Evolutionary conservation across 2,797 vertebrate genomes (phyloP).

Genomic region (Acanthurus lineatus): DNA sequence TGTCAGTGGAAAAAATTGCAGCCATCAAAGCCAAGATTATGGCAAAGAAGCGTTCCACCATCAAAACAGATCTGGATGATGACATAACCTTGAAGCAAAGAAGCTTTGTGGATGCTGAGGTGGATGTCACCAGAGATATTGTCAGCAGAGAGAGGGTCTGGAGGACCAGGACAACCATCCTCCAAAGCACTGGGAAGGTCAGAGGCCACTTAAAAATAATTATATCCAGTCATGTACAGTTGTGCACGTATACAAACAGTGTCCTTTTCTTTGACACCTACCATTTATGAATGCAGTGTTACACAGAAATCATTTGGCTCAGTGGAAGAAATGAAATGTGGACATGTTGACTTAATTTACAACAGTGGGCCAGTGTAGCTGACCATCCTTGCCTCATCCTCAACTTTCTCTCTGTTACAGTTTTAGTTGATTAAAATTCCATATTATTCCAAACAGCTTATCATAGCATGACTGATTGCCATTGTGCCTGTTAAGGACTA

Average conservation of each 20-base stretch:
- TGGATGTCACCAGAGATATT: constrained; percentile 97
- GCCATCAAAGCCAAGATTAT: constrained; percentile 99
- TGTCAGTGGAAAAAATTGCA: constrained; percentile 99
- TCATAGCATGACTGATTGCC: no score
- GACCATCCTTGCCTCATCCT: no score
- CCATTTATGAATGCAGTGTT: neutral
- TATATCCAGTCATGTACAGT: neutral
- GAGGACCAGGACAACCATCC: constrained; percentile 98
- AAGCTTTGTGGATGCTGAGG: constrained; percentile 98
- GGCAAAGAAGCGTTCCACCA: constrained; percentile 99
- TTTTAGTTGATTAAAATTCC: no score
- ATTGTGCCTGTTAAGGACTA: no score
- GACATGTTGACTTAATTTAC: no score
- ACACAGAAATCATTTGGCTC: neutral
- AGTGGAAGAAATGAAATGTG: no score
- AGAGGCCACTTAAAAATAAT: constrained; percentile 16
- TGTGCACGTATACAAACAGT: neutral
- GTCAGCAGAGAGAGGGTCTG: constrained; percentile 98
- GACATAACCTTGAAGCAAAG: constrained; percentile 97
- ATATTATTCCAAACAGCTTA: no score
- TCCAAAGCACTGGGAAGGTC: constrained; percentile 99
- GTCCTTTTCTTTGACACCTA: neutral
- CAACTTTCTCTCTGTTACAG: no score
- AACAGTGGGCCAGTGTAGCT: neutral
- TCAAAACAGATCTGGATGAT: constrained; percentile 98